Percentiles rank a stretch among this genome's conserved stretches.
These are phyloP conservation scores for Paratrypauchen microcephalus DNA, from an alignment of 2,797 vertebrate genomes.

Conservation along the genomic window DNA sequence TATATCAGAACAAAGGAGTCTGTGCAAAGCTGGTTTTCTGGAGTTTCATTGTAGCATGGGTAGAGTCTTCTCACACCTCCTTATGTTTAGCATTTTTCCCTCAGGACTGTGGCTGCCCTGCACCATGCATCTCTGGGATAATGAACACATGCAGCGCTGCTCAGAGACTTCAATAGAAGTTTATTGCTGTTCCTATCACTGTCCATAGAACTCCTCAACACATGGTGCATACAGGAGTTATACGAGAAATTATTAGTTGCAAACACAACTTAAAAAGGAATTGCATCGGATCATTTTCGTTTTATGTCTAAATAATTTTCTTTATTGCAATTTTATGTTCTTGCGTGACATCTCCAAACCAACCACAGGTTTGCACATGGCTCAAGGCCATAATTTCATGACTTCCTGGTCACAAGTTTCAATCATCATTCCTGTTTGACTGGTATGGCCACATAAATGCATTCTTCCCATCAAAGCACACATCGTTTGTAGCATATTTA, in stretches of 20 bases:
- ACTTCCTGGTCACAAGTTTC: not conserved
- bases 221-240: not conserved
- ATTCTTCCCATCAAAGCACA: too few relatives aligned
- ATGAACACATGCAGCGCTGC: constrained; percentile 64
- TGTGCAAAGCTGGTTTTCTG: constrained; percentile 49
- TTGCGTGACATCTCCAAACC: not conserved
- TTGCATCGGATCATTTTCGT: not conserved
- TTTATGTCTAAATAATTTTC: not conserved
- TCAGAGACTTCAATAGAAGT: constrained; percentile 67
- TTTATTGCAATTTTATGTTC: not conserved
- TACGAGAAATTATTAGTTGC: not conserved
- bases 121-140: constrained; percentile 57
- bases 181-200: constrained; percentile 24
- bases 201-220: constrained; percentile 8
- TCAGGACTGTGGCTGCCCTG: constrained; percentile 70
- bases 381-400: not conserved
- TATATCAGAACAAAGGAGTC: constrained; percentile 12
- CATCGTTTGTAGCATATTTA: not conserved
- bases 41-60: constrained; percentile 44
- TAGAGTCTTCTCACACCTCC: constrained; percentile 76
- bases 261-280: not conserved
- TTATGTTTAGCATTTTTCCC: constrained; percentile 79
- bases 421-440: not conserved
- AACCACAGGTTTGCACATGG: not conserved
- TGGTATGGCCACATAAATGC: not conserved